Conservation (phyloP, 2,888 invertebrate genomes). For the Molorchus minor region DNA sequence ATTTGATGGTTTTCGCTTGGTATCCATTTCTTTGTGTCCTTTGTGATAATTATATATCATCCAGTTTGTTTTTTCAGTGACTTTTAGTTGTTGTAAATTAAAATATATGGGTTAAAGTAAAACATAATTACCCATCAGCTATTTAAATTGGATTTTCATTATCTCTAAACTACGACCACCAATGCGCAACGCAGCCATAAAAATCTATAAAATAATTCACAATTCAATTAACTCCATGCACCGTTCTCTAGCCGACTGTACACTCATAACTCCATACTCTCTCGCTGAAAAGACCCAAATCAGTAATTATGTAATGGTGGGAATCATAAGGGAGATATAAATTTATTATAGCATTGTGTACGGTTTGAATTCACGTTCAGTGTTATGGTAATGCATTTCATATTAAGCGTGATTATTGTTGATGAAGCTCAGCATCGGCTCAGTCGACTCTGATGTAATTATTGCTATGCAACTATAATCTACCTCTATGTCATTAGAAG, state of each 20-base stretch:
- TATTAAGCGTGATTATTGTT: constrained; percentile 42
- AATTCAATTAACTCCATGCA: constrained; percentile 6
- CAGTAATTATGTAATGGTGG: constrained; percentile 26
- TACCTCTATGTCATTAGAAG: constrained; percentile 34
- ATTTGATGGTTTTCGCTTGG: too few species aligned
- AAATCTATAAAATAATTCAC: constrained; percentile 6
- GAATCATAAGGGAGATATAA: constrained; percentile 17
- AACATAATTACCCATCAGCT: too few species aligned
- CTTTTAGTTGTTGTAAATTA: too few species aligned
- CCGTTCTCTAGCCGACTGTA: neutral
- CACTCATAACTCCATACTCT: constrained; percentile 20
- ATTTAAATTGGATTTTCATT: too few species aligned
- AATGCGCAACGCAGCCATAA: too few species aligned
- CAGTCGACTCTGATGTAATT: constrained; percentile 37
- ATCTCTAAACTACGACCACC: too few species aligned
- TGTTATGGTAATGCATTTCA: constrained; percentile 38
- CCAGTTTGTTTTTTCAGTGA: too few species aligned
- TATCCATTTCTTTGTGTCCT: too few species aligned
- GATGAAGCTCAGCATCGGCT: constrained; percentile 34
- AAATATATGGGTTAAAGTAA: too few species aligned
- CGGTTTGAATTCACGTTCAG: constrained; percentile 27
- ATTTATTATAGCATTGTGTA: constrained; percentile 25
- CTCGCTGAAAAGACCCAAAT: constrained; percentile 11
- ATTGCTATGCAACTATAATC: constrained; percentile 37
- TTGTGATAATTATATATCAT: too few species aligned